Percentiles rank a stretch among this genome's conserved stretches.
These are phyloP conservation scores for Ibidorhyncha struthersii DNA, from an alignment of 2,113 vertebrate species.

Conservation along the genomic window DNA sequence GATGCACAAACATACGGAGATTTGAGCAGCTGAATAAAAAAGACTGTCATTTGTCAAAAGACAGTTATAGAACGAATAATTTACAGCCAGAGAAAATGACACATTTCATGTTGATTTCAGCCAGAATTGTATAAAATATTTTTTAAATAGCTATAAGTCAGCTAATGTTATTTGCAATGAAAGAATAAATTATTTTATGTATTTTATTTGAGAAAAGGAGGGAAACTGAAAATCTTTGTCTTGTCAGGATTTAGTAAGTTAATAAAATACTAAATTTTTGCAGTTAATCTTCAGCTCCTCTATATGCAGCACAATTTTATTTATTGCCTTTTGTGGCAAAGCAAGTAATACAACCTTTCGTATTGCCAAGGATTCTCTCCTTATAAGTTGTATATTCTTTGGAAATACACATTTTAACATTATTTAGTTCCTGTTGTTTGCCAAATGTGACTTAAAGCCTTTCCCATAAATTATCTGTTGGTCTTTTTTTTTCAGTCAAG, in stretches of 20 bases:
- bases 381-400: not conserved
- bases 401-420: conserved; percentile 7
- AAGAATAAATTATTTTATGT: not conserved
- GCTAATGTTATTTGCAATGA: not conserved
- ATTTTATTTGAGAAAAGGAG: not conserved
- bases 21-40: conserved; percentile 14
- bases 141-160: not conserved
- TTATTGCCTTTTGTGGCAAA: conserved; percentile 23
- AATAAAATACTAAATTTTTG: not conserved
- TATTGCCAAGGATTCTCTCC: not conserved
- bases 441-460: conserved; percentile 5
- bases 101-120: not conserved
- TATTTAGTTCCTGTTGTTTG: conserved; percentile 35
- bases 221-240: not conserved
- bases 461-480: not conserved
- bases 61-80: not conserved
- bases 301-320: not conserved
- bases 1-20: not conserved
- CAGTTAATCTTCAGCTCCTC: not conserved
- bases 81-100: not conserved
- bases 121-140: not conserved
- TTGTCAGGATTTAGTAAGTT: conserved; percentile 3
- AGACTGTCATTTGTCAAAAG: conserved; percentile 6
- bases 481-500: not conserved
- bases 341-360: not conserved